Conservation (phyloP, 2,113 vertebrate genomes). For the Leptobrachium leishanense region DNA sequence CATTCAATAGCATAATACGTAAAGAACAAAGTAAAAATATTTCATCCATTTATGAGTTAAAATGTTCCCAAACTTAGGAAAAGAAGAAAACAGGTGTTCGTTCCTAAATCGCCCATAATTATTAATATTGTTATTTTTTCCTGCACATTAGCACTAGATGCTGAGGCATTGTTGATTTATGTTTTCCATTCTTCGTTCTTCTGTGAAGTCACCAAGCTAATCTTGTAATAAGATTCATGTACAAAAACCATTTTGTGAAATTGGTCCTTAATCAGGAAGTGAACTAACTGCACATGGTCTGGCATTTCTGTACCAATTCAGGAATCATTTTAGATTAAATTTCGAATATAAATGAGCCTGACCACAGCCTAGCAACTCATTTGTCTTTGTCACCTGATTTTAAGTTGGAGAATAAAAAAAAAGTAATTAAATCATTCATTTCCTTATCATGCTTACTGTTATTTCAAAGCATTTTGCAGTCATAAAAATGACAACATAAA, state of each 20-base stretch:
- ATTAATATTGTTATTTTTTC: too few species aligned
- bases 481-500: not conserved
- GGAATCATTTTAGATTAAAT: slow-evolving; percentile 5
- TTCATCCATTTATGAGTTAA: too few species aligned
- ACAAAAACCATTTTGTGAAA: not conserved
- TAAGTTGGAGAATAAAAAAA: not conserved
- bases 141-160: not conserved
- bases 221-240: slow-evolving; percentile 9
- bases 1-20: too few species aligned
- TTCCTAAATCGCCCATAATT: too few species aligned
- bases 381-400: not conserved
- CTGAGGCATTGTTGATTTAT: not conserved
- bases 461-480: not conserved
- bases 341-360: not conserved
- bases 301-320: slow-evolving; percentile 6
- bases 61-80: too few species aligned
- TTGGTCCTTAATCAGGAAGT: not conserved
- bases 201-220: slow-evolving; percentile 12
- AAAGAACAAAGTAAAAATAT: too few species aligned
- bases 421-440: not conserved
- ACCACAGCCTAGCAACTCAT: not conserved
- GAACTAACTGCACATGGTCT: slow-evolving; percentile 12
- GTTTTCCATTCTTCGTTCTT: not conserved
- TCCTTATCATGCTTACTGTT: not conserved
- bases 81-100: too few species aligned